Conservation (phyloP, 2,888 invertebrate species). For the Nezara viridula region DNA sequence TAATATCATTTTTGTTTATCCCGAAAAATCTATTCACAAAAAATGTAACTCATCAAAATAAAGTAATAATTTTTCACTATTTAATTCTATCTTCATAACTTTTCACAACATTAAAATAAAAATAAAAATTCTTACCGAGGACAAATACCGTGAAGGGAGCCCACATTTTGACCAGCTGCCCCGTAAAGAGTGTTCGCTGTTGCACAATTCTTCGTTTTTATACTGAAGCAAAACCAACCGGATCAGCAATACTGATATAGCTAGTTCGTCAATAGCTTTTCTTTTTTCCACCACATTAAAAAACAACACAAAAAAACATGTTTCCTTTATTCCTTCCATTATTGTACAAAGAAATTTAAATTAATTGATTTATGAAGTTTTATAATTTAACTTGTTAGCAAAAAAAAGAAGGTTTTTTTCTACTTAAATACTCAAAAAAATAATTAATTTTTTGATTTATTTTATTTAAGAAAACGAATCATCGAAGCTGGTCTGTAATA, state of each 20-base stretch:
- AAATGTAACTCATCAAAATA: background rate
- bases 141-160: background rate
- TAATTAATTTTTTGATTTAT: too few relatives aligned
- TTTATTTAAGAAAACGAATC: too few relatives aligned
- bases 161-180: slow-evolving; percentile 4
- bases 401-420: too few relatives aligned
- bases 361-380: too few relatives aligned
- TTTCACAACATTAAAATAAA: background rate
- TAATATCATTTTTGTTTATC: too few relatives aligned
- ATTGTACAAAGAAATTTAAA: background rate
- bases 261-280: background rate
- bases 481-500: too few relatives aligned
- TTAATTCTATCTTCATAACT: background rate
- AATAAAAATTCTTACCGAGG: background rate
- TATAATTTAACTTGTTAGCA: too few relatives aligned
- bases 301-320: background rate
- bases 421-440: too few relatives aligned
- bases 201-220: background rate
- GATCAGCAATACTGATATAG: slow-evolving; percentile 16
- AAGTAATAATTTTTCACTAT: background rate
- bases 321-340: background rate
- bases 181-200: background rate
- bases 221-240: background rate
- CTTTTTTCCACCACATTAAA: background rate
- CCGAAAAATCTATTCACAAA: too few relatives aligned